phyloP scores from a whole-genome alignment of 2,888 invertebrate species.

The Caenorhabditis sinica region DNA sequence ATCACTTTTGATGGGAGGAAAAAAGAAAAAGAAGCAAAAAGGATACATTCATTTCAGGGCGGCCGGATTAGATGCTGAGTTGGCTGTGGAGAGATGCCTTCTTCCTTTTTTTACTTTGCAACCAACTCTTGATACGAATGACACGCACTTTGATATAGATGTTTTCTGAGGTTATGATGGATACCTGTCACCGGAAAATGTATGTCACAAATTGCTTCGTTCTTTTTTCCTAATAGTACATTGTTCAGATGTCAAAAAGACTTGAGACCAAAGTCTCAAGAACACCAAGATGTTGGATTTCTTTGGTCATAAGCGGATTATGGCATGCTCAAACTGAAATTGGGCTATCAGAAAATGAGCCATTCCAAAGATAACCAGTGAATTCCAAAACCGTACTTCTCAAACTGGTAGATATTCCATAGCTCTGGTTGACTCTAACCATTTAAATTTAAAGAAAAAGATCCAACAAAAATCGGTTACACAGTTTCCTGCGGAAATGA shows the following conservation, averaged over 20 bases:
- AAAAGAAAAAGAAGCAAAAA: constrained; percentile 26
- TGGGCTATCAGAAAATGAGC: too few species aligned
- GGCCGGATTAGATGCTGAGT: constrained; percentile 51
- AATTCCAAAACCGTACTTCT: too few species aligned
- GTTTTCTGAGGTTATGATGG: constrained; percentile 14
- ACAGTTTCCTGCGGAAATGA: too few species aligned
- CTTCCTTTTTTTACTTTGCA: constrained; percentile 16
- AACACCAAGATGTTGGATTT: too few species aligned
- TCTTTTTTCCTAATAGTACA: neutral
- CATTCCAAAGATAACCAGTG: too few species aligned
- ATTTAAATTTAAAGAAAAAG: too few species aligned
- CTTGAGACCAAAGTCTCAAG: neutral
- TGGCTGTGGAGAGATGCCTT: neutral
- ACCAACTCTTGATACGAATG: constrained; percentile 37
- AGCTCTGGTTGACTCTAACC: too few species aligned
- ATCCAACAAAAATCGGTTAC: too few species aligned
- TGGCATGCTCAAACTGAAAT: too few species aligned
- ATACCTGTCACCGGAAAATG: constrained; percentile 33
- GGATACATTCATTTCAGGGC: constrained; percentile 62
- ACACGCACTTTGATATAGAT: constrained; percentile 24
- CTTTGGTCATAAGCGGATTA: too few species aligned
- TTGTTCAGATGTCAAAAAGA: neutral
- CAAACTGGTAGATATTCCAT: too few species aligned
- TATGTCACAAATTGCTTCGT: neutral
- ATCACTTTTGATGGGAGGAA: constrained; percentile 46